Conservation (phyloP, 2,888 invertebrate species). For the Hirtodrosophila histrioides region DNA sequence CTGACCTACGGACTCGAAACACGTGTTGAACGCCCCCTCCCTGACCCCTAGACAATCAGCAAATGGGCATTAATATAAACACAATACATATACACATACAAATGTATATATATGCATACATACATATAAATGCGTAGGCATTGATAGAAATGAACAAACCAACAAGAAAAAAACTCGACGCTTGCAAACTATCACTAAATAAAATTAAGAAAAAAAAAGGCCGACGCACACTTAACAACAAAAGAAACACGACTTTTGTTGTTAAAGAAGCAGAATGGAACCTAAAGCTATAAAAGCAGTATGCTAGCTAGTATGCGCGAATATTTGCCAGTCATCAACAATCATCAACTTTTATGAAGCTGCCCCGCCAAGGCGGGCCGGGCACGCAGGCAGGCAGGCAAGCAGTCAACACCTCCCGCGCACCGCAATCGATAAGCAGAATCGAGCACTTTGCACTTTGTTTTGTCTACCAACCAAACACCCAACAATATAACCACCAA, state of each 20-base stretch:
- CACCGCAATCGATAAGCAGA: not conserved
- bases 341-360: conserved; percentile 46
- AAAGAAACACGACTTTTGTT: not conserved
- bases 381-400: no score
- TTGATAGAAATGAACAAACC: conserved; percentile 42
- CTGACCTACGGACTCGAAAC: conserved; percentile 73
- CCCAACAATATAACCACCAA: no score
- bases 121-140: conserved; percentile 35
- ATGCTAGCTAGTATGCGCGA: conserved; percentile 16
- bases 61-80: conserved; percentile 34
- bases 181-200: conserved; percentile 16
- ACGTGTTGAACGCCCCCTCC: conserved; percentile 47
- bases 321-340: conserved; percentile 60
- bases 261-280: no score
- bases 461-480: not conserved
- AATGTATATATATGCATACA: not conserved
- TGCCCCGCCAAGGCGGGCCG: not conserved
- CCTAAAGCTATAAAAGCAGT: not conserved
- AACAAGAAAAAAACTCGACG: conserved; percentile 44
- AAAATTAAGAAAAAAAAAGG: conserved; percentile 17
- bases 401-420: no score
- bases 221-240: not conserved
- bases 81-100: conserved; percentile 7
- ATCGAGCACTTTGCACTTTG: conserved; percentile 16
- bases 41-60: not conserved